Base-by-base conservation (phyloP, 1,140 invertebrate species). In the Drosophila tani region DNA sequence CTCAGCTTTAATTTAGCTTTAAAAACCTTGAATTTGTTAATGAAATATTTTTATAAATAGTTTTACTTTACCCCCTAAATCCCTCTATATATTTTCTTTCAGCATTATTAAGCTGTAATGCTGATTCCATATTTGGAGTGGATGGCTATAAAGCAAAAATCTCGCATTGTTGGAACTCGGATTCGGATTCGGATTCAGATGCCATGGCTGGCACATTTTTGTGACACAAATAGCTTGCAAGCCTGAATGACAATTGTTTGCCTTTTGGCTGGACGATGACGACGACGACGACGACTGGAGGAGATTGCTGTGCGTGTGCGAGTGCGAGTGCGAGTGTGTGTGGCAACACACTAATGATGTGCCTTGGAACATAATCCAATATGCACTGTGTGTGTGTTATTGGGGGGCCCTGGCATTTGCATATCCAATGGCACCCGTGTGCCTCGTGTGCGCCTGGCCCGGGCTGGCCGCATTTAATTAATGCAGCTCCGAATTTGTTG, bases 401-500 rank as follows among this genome's bases (percentile, higher is more conserved):
- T 46, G 57, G 57, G 27, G 8, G 27, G 14, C 9, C 3, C 17
- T 19, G 24, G 14, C 65, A 64, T 67, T 67, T 67, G 59, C 58
- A 67, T 67, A 64, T 67, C 32, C 41, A 63, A 66, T 66, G 64
- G 41, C 58, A 66, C 29, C 64, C 57, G 53, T 63, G 29, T 38
- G 57, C 27, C 63, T 66, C 50, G 29, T 5, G 12, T 35, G 51
- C 17, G 32, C 17, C 17, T 27, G 19, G 7, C 7, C 29, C 0
- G 8, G 40, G 19, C 27, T 29, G 24, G 45, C 8, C 29, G 63
- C 21, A 70, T 70, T 70, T 70, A 69, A 70, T 70, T 69, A 69
- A 70, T 70, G 65, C 49, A 56, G 67, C 64, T 40, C 8, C 49
- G 29, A 69, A 70, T 70, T 69, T 35, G 67, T 70, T 70, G 67